A percentile compares a stretch with the other conserved stretches of the same genome.
Evolutionary conservation across 2,888 invertebrate species (phyloP).

Genomic region (Incurvaria masculella): DNA sequence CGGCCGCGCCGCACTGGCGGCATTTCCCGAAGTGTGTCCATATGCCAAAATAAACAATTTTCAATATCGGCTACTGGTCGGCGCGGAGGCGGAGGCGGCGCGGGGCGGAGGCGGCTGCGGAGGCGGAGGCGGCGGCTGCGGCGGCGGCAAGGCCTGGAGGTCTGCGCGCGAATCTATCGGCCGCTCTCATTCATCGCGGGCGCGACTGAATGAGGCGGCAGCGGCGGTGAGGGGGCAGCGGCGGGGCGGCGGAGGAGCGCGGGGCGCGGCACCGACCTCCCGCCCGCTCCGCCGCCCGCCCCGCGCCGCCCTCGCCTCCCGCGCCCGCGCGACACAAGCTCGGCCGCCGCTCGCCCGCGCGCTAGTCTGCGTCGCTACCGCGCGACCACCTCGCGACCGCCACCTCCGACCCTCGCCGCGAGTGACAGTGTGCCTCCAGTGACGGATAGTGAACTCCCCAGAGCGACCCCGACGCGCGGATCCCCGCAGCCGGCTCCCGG

Average conservation of each 20-base stretch:
- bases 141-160: neutral
- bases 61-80: constrained; percentile 9
- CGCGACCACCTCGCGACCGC: no score
- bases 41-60: constrained; percentile 7
- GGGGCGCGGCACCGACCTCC: constrained; percentile 17
- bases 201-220: constrained; percentile 7
- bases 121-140: no score
- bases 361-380: neutral
- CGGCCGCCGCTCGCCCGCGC: neutral
- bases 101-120: constrained; percentile 5
- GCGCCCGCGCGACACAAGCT: constrained; percentile 20
- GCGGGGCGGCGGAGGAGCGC: constrained; percentile 12
- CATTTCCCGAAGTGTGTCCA: no score
- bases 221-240: constrained; percentile 15
- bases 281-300: constrained; percentile 23
- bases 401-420: neutral
- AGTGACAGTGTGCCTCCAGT: no score
- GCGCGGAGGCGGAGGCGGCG: constrained; percentile 2
- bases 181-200: constrained; percentile 5
- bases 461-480: neutral
- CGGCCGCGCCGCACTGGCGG: no score
- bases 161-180: constrained; percentile 14
- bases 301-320: constrained; percentile 28
- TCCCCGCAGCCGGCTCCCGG: neutral
- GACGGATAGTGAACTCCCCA: no score